Evolutionary conservation across 2,113 vertebrate species (phyloP).

Genomic region (Nothoprocta pentlandii): DNA sequence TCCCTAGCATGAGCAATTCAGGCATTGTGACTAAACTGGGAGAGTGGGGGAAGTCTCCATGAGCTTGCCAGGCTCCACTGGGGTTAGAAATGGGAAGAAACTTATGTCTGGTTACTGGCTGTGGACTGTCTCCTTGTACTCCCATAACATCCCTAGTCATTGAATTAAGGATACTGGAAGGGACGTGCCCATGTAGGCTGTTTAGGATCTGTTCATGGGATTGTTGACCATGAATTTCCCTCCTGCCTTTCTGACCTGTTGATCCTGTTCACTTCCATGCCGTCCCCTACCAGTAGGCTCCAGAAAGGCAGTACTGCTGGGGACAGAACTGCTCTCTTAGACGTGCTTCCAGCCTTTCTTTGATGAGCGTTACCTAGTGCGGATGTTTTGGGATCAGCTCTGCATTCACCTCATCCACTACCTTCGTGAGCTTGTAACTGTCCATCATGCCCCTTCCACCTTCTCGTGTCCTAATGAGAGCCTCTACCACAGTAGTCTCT

Average conservation of each 20-base stretch:
- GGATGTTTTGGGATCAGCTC: not conserved
- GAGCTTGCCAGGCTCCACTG: not conserved
- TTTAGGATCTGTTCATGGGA: not conserved
- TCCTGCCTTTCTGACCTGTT: not conserved
- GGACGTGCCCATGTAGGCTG: not conserved
- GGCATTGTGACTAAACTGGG: fast-evolving
- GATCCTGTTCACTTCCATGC: not conserved
- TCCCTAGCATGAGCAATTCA: slow-evolving; percentile 1
- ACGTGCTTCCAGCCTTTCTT: not conserved
- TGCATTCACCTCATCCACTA: not conserved
- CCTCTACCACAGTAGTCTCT: fast-evolving
- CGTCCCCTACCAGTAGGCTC: not conserved
- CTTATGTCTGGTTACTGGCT: not conserved
- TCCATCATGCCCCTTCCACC: not conserved
- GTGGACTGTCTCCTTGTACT: not conserved
- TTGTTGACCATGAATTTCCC: not conserved
- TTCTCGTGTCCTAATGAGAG: not conserved
- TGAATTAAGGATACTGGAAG: not conserved
- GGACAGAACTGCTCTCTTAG: not conserved
- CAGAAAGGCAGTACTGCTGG: not conserved
- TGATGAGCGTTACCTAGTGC: not conserved
- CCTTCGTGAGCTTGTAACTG: not conserved
- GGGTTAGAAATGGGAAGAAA: not conserved
- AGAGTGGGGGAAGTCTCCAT: not conserved
- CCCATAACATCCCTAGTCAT: not conserved